Base-by-base conservation (phyloP, 1,140 invertebrate genomes). In the Cylas formicarius region DNA sequence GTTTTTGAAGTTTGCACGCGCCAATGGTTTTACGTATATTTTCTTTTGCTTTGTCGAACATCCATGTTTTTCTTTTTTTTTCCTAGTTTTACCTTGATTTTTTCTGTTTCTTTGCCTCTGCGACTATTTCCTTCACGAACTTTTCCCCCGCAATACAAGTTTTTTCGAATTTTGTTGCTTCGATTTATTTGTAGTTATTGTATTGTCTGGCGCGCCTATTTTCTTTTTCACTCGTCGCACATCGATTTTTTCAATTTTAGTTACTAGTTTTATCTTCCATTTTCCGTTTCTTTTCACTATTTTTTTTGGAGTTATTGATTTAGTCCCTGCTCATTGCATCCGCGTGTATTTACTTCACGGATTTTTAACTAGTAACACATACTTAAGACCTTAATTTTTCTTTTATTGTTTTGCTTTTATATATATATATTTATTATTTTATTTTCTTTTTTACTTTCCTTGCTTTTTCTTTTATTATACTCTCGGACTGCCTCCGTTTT, bases 231-330 rank as follows among this genome's bases (percentile, higher is more conserved):
- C 17, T n/a, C 27, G 31, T 13, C 2, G 17, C 22, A 42, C 17
- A 40, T n/a, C 19, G 14, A 13, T 28, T 34, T 31, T 44, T 31
- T 33, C 34, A 44, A 35, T 35, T 17, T 26, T 16, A 14, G 11
- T 22, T 17, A 9, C 34, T 33, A 44, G 41, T 44, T 35, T 44
- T 44, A 44, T 29, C n/a, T 10, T n/a, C n/a, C n/a, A n/a, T n/a
- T n/a, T n/a, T n/a, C n/a, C n/a, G n/a, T n/a, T n/a, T n/a, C n/a
- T n/a, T n/a, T n/a, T n/a, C n/a, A n/a, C n/a, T n/a, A n/a, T n/a
- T n/a, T n/a, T n/a, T n/a, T n/a, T n/a, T n/a, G n/a, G n/a, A n/a
- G n/a, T n/a, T n/a, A n/a, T n/a, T n/a, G n/a, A n/a, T n/a, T n/a
- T n/a, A n/a, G n/a, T n/a, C n/a, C n/a, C n/a, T n/a, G n/a, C n/a